phyloP scores from a whole-genome alignment of 2,797 vertebrate genomes.

The Sebastes ruberrimus region DNA sequence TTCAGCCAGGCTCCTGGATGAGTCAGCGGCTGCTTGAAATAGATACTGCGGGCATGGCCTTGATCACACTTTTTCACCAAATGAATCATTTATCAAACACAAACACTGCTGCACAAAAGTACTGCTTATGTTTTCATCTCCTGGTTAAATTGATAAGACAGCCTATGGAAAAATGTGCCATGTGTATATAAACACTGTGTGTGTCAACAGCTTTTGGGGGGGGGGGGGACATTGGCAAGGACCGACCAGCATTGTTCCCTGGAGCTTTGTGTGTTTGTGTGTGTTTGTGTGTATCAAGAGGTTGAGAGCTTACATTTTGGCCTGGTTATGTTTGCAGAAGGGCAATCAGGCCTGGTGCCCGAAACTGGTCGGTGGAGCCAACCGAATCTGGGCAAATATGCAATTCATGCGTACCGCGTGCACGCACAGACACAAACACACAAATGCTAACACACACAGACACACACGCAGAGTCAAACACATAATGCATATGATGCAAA shows the following conservation, averaged over 20 bases:
- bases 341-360: slow-evolving; percentile 75
- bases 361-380: slow-evolving; percentile 70
- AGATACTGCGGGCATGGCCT: slow-evolving; percentile 75
- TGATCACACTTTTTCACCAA: slow-evolving; percentile 77
- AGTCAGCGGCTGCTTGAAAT: slow-evolving; percentile 78
- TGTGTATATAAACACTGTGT: slow-evolving; percentile 65
- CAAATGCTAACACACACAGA: background rate
- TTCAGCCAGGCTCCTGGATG: slow-evolving; percentile 63
- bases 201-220: slow-evolving; percentile 66
- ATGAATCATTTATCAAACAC: slow-evolving; percentile 81
- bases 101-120: slow-evolving; percentile 68
- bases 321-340: slow-evolving; percentile 80
- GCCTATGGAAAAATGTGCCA: slow-evolving; percentile 67
- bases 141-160: slow-evolving; percentile 78
- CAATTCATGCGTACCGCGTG: slow-evolving; percentile 58
- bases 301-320: slow-evolving; percentile 75
- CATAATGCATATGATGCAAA: slow-evolving; percentile 72
- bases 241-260: slow-evolving; percentile 65
- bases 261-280: slow-evolving; percentile 67
- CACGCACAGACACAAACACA: slow-evolving; percentile 27
- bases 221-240: slow-evolving; percentile 61
- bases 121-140: slow-evolving; percentile 69
- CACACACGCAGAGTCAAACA: slow-evolving; percentile 54
- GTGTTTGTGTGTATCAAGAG: slow-evolving; percentile 66
- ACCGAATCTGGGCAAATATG: slow-evolving; percentile 77